These are phyloP conservation scores for Phalloptychus januarius DNA, from an alignment of 2,797 vertebrate genomes.

Conservation along the genomic window DNA sequence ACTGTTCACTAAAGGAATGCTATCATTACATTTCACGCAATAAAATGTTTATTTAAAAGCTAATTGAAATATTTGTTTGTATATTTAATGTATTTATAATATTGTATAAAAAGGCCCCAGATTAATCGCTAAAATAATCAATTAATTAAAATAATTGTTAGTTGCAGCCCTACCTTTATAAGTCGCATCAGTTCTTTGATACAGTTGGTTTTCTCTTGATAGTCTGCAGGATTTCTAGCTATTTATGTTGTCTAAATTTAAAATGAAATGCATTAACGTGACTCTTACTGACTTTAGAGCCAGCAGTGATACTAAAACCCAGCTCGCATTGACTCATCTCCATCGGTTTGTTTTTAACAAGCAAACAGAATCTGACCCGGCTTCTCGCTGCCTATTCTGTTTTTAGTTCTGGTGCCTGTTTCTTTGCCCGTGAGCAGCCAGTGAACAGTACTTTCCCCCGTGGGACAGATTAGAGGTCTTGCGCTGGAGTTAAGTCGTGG, in stretches of 20 bases:
- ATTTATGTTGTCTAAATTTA: neutral
- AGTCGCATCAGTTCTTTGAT: neutral
- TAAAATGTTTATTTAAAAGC: no score
- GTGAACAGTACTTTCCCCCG: slow-evolving; percentile 65
- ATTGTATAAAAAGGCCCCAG: no score
- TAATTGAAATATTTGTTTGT: no score
- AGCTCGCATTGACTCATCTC: neutral
- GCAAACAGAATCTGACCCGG: slow-evolving; percentile 32
- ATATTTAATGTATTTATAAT: neutral
- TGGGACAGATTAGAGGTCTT: slow-evolving; percentile 77
- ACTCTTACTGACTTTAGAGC: neutral
- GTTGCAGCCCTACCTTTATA: neutral
- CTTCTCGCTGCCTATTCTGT: slow-evolving; percentile 59
- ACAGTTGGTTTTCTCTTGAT: neutral
- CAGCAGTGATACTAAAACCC: neutral
- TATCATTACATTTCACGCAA: no score
- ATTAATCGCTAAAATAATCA: no score
- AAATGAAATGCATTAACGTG: neutral
- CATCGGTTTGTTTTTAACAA: slow-evolving; percentile 22
- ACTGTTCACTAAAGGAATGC: no score
- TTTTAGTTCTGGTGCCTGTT: slow-evolving; percentile 61
- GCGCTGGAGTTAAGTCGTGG: slow-evolving; percentile 72
- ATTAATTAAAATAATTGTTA: no score
- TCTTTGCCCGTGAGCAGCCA: slow-evolving; percentile 38
- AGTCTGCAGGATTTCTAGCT: neutral